Base-by-base conservation (phyloP, 2,797 vertebrate species). In the Cyclopterus lumpus region DNA sequence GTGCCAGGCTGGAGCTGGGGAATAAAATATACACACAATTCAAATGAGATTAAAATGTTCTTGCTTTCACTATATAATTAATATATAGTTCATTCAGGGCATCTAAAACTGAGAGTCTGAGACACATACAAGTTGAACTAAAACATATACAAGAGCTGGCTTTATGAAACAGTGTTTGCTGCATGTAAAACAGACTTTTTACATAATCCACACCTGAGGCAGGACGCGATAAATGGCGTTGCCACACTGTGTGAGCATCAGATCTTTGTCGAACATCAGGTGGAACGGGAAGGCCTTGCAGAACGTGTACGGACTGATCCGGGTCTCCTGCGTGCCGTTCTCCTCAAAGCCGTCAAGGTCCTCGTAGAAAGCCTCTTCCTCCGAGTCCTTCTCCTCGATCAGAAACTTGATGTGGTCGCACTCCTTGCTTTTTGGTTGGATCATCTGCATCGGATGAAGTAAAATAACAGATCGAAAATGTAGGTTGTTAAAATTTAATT, bases 201-300 rank as follows among this genome's bases (percentile, higher is more conserved):
- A 1, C 20, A 58, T n/a, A 38, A 28, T 61, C 22, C 80, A 86
- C 77, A 99, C 98, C 97, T 99, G 98, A 14, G 98, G 98, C 82
- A 99, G 96, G 46, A 99, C 97, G 83, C 98, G 94, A 88, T 97
- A 99, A 83, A 99, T 99, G 84, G 98, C 98, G 30, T 99, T 99
- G 40, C 98, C 98, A 79, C 98, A 99, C 73, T 99, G 98, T 0
- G 97, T 99, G 85, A 99, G 97, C 92, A 97, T 95, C 63, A 99
- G 93, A 89, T 97, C 95, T 93, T 95, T 96, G 91, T 99, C 98
- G 83, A 99, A 99, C 96, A 99, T 99, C 80, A 99, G 96, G 86
- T 99, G 98, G 82, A 99, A 99, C n/a, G 98, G 98, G 83, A 99
- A 99, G 48, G 98, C 97, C 86, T 99, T 99, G 96, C 98, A 99